These are phyloP conservation scores for Rhopalosiphum padi DNA, from an alignment of 1,140 invertebrate genomes.

Conservation along the genomic window DNA sequence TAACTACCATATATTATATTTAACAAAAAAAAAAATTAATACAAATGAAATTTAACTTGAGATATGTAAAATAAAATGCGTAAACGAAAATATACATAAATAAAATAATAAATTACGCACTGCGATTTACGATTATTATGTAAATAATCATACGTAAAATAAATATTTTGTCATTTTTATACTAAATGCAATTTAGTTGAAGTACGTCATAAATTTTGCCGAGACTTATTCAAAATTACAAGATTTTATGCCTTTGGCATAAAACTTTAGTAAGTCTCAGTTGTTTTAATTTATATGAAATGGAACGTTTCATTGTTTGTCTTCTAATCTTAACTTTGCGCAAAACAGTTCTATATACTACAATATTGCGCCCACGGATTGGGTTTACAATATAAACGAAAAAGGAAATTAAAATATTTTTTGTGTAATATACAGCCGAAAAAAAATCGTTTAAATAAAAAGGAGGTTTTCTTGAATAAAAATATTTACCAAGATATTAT, in stretches of 20 bases:
- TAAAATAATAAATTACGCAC: background rate
- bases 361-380: background rate
- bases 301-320: background rate
- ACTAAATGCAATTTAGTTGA: slow-evolving; percentile 59
- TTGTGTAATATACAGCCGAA: background rate
- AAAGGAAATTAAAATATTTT: background rate
- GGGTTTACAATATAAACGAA: background rate
- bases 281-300: background rate
- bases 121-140: background rate
- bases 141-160: background rate
- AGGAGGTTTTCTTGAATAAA: background rate
- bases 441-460: background rate
- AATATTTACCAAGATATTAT: background rate
- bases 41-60: too few species aligned
- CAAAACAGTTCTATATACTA: background rate
- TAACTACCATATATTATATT: background rate
- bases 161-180: background rate
- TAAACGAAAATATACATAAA: background rate
- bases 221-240: background rate
- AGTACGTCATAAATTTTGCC: slow-evolving; percentile 57
- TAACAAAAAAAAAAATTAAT: too few species aligned
- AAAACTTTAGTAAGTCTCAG: background rate
- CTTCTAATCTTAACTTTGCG: slow-evolving; percentile 4
- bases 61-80: background rate
- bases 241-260: background rate